Evolutionary conservation across 2,113 vertebrate genomes (phyloP), one percentile per base, ranked within the genome.

Genomic region (Tamias sibiricus): DNA sequence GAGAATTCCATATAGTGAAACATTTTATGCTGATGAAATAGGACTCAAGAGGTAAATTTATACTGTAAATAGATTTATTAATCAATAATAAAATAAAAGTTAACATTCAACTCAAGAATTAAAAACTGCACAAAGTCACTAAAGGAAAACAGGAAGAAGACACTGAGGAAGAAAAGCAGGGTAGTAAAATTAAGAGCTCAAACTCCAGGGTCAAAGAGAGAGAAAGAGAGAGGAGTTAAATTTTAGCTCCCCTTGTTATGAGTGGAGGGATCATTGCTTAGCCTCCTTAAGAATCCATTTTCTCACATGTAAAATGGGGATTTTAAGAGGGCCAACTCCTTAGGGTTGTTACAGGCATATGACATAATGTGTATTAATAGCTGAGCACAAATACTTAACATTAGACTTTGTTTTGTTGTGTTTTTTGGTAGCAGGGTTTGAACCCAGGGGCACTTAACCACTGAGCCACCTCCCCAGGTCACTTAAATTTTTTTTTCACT

Each of bases 111-210:
- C 17, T 89, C 9, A 81, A 75, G 22, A 92, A 86, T 64, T 49
- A 24, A 77, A 77, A 87, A 77, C 16, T 57, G 42, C 5, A 1
- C 1, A 12, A 87, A 22, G 22, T 42, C 87, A 74, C 20, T 49
- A 71, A 52, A 91, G 66, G 62, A 82, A 66, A 64, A 32, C 66
- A 40, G 20, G 11, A 97, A 82, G 57, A 92, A 92, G 35, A 87
- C 44, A 59, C 44, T 71, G 79, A 44, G 24, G 28, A 74, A 90
- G 52, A 79, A 87, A 93, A 91, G 28, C 26, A 26, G 49, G 2
- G 6, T 54, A 30, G 28, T 62, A 91, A 84, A 74, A 72, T 13
- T 32, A 57, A 89, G 49, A 57, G 11, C 32, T 59, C 74, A 44
- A 37, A 17, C 24, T 79, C 32, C 66, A 7, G 17, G 79, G 22